Conservation (phyloP, 2,888 invertebrate genomes). For the Autographa pulchrina region DNA sequence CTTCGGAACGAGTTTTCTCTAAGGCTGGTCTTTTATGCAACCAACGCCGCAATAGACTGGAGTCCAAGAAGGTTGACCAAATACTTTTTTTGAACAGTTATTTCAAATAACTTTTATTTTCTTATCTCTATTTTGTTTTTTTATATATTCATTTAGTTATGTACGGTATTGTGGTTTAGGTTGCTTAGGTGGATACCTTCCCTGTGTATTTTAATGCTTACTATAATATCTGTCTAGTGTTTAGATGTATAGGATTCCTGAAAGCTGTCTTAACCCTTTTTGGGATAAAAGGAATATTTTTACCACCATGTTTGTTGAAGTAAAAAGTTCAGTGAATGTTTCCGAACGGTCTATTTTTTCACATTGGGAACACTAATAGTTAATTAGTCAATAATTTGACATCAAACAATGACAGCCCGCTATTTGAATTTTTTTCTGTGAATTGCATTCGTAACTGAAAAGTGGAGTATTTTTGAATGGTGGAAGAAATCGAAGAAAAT, state of each 20-base stretch:
- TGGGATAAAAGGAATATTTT: conserved; percentile 22
- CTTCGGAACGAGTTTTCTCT: conserved; percentile 35
- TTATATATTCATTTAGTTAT: too few species aligned
- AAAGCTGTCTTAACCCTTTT: neutral
- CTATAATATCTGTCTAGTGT: too few species aligned
- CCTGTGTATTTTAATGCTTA: too few species aligned
- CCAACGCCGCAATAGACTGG: conserved; percentile 8
- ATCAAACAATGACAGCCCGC: conserved; percentile 21
- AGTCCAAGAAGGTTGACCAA: too few species aligned
- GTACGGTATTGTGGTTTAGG: too few species aligned
- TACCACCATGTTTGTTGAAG: conserved; percentile 27
- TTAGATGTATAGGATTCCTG: too few species aligned
- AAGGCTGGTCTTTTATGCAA: conserved; percentile 35
- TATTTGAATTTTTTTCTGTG: conserved; percentile 22
- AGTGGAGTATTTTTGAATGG: conserved; percentile 26
- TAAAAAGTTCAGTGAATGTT: conserved; percentile 26
- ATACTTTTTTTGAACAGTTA: too few species aligned
- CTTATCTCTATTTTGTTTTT: too few species aligned
- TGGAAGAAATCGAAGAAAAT: conserved; percentile 27
- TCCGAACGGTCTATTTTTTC: conserved; percentile 23
- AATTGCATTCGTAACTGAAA: conserved; percentile 25
- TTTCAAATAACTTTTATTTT: too few species aligned
- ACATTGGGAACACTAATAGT: conserved; percentile 26
- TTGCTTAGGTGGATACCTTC: too few species aligned
- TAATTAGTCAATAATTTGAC: conserved; percentile 28